Evolutionary conservation across 30 jellyfish, hydroid and myxozoan genomes (phyloP), one percentile per base, ranked within the genome.

Genomic region (Mastigias papua): DNA sequence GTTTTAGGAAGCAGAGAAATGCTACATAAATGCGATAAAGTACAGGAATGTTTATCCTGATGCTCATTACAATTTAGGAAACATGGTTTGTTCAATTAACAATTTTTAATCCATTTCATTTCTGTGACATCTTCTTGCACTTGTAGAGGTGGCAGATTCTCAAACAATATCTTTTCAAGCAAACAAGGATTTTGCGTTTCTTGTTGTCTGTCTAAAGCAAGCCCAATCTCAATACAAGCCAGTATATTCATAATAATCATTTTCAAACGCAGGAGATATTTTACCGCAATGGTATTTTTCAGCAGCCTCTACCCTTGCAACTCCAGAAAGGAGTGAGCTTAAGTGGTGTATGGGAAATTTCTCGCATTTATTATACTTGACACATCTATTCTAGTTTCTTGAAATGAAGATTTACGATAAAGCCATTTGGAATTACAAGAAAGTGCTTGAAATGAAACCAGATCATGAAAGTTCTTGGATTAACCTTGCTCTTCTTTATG

Each of bases 1-100:
- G n/a, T 25, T 51, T 93, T 69, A 93, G 98, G 97, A 89, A 54
- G 96, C 97, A 7, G 93, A 83, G 48, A 15, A 54, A 46, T 93
- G 98, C 88, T 89, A 86, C 64, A 25, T n/a, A 69, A 86, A 89
- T 67, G 98, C 98, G 27, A 71, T 89, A 66, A 82, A 35, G 48
- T 49, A 65, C 63, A 58, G 93, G 60, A 76, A 66, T 13, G 25
- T 37, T 37, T 93, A 93, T 75, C 98, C 98, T 2, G 98, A 93
- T 82, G 98, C 98, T 28, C 76, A 88, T 37, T 93, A 88, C 84
- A 93, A 93, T 65, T 91, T 95, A 62, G 98, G 96, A 42, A 93
- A 93, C 65, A 37, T 93, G 96, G 98, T 93, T 33, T 68, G 95
- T 49, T 0, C 13, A 23, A 25, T 61, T 46, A n/a, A 9, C 58